A percentile compares a stretch with the other conserved stretches of the same genome.
These are phyloP conservation scores for Melanotaenia pygmaea DNA, from an alignment of 2,797 vertebrate species.

Conservation along the genomic window DNA sequence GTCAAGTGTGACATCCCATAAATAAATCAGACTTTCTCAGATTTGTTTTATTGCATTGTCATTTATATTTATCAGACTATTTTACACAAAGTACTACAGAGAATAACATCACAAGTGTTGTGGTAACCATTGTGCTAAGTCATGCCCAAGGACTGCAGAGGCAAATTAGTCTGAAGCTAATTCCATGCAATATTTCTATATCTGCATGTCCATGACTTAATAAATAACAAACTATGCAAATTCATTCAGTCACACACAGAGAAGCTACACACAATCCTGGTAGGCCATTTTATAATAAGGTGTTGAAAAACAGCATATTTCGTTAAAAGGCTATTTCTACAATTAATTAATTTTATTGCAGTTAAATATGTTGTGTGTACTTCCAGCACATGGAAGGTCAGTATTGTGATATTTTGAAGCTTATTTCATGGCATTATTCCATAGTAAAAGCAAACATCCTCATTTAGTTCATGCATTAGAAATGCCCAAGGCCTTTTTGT, in stretches of 20 bases:
- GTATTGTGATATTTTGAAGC: constrained; percentile 17
- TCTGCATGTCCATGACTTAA: constrained; percentile 13
- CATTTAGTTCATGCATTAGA: constrained; percentile 33
- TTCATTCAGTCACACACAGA: constrained; percentile 7
- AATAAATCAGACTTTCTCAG: constrained; percentile 28
- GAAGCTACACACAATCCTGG: constrained; percentile 3
- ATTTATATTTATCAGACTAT: constrained; percentile 26
- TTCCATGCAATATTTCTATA: constrained; percentile 19
- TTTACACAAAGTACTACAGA: constrained; percentile 20
- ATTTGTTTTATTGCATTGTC: constrained; percentile 60
- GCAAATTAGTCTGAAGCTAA: constrained; percentile 30
- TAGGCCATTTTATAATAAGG: not conserved
- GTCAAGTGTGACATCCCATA: not conserved
- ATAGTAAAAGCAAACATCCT: constrained; percentile 24
- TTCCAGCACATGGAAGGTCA: not conserved
- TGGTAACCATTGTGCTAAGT: constrained; percentile 13
- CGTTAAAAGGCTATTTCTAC: not conserved
- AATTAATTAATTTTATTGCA: constrained; percentile 10
- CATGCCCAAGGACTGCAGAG: constrained; percentile 7
- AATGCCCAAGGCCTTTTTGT: constrained; percentile 41
- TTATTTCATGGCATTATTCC: constrained; percentile 21
- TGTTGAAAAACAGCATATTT: not conserved
- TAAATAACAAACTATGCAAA: constrained; percentile 17
- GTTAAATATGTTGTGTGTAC: too few relatives aligned
- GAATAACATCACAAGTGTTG: constrained; percentile 19